Conservation (phyloP, 2,797 vertebrate genomes). For the Notoglanidium macrostoma region DNA sequence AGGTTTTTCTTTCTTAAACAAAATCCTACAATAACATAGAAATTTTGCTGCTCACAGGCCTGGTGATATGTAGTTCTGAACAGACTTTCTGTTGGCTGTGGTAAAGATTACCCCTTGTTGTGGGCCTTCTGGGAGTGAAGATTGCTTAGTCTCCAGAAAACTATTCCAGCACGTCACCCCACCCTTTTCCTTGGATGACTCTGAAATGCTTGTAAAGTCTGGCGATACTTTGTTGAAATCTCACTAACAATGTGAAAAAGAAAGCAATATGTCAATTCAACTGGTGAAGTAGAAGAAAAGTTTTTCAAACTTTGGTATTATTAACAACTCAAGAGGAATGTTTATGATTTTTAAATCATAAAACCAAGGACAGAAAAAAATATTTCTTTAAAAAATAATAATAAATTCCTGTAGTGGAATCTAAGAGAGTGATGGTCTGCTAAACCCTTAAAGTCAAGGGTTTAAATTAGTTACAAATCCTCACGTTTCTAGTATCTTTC, state of each 20-base stretch:
- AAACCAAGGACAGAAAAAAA: neutral
- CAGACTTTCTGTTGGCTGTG: constrained; percentile 64
- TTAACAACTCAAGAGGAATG: neutral
- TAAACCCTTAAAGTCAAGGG: neutral
- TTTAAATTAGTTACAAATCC: neutral
- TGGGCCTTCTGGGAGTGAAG: constrained; percentile 58
- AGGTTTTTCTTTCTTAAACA: neutral
- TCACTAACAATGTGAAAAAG: constrained; percentile 48
- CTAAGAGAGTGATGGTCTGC: neutral
- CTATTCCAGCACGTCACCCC: constrained; percentile 59
- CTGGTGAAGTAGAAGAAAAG: constrained; percentile 17
- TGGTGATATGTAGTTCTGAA: neutral
- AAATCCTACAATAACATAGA: constrained; percentile 7
- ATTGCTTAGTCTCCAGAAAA: constrained; percentile 70
- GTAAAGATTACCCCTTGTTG: constrained; percentile 64
- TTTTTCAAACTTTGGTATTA: neutral
- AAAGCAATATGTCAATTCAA: constrained; percentile 44
- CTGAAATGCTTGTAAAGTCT: constrained; percentile 55
- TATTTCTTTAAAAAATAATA: neutral
- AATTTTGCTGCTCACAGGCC: constrained; percentile 16
- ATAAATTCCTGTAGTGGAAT: neutral
- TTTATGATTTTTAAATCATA: neutral
- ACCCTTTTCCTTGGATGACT: constrained; percentile 38
- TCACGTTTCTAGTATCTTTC: neutral
- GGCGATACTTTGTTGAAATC: constrained; percentile 61